Base-by-base conservation (phyloP, 2,797 vertebrate genomes). In the Simalia tracyae region DNA sequence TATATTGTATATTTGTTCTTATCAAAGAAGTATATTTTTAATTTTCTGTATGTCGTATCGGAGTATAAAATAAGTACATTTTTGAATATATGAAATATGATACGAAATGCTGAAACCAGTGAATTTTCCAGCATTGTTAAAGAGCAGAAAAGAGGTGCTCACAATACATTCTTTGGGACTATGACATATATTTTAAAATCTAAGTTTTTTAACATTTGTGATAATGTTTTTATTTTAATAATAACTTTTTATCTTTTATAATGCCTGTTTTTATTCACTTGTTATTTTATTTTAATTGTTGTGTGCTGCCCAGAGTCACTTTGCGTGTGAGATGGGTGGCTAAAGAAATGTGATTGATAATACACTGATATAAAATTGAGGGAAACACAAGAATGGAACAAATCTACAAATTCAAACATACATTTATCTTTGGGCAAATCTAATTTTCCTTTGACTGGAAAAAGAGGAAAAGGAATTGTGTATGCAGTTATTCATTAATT, bases 101-200 rank as follows among this genome's bases (percentile, higher is more conserved):
- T 88, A 88, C 93, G n/a, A 66, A 81, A 19, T 94, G 94, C 24
- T 0, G 2, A 94, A 46, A 66, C 87, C 85, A 86, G 66, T 95
- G 87, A 85, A 92, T 91, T 93, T 95, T 89, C 85, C 94, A 93
- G 76, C 85, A 63, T 54, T 68, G 12, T 89, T 91, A 85, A 24
- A 90, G 89, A 90, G 61, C 46, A 87, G 86, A 92, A 89, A 91
- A 95, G 92, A 94, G 84, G 72, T 94, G 56, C 56, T 89, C 95
- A 85, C 50, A 90, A 11, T 94, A 95, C 10, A 96, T 95, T 91
- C 89, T 86, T 42, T 57, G 22, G 60, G 92, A 92, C 93, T 93
- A 84, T 63, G 84, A 24, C 60, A 42, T 42, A 42, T 42, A 42
- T 36, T 36, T 36, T 36, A 36, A 36, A 36, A 36, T 42, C 42